A percentile compares a stretch with the other conserved stretches of the same genome.
phyloP scores from a whole-genome alignment of 2,113 vertebrate species.

The Rhizomys pruinosus region DNA sequence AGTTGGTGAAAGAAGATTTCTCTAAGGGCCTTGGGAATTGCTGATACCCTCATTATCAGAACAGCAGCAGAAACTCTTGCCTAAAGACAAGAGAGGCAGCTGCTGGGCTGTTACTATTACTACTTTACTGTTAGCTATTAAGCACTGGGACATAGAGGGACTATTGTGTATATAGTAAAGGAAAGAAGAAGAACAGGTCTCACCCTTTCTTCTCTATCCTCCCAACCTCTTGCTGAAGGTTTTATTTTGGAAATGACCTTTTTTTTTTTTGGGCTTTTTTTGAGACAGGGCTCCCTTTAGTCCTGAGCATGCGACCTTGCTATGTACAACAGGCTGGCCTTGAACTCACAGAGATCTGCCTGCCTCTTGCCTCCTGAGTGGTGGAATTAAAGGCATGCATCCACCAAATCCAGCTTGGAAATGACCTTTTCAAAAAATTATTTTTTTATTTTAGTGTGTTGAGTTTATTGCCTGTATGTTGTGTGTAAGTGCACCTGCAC shows the following conservation, averaged over 20 bases:
- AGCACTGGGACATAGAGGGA: not conserved
- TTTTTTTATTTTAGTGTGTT: too few species aligned
- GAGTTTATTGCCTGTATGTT: too few species aligned
- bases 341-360: too few species aligned
- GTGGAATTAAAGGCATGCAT: too few species aligned
- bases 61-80: not conserved
- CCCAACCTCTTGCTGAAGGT: not conserved
- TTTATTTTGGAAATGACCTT: slow-evolving; percentile 49
- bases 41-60: slow-evolving; percentile 24
- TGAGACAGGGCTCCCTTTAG: too few species aligned
- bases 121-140: slow-evolving; percentile 30
- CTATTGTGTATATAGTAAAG: not conserved
- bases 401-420: too few species aligned
- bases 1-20: not conserved
- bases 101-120: not conserved
- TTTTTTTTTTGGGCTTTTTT: too few species aligned
- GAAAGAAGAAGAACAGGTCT: not conserved
- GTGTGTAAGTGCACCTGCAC: too few species aligned
- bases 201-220: not conserved
- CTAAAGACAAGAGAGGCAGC: not conserved
- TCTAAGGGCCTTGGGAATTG: not conserved
- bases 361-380: too few species aligned
- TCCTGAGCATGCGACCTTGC: too few species aligned
- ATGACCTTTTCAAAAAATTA: too few species aligned
- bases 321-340: too few species aligned